Percentiles rank a stretch among this genome's conserved stretches.
Evolutionary conservation across 2,113 vertebrate genomes (phyloP).

Genomic region (Tupaia tana): DNA sequence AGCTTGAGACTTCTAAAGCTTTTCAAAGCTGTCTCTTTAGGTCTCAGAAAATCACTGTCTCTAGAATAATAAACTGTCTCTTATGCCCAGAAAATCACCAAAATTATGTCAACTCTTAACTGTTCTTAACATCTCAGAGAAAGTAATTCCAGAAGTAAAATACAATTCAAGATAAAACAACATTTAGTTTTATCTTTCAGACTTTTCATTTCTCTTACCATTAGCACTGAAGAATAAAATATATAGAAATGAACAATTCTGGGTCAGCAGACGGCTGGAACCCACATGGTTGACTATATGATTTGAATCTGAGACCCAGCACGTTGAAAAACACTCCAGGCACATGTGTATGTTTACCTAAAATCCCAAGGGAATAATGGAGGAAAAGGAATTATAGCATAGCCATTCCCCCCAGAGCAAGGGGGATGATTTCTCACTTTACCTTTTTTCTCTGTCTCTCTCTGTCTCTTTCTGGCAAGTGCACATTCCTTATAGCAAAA

Average conservation of each 20-base stretch:
- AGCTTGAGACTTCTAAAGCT: not conserved
- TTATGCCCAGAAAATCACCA: constrained; percentile 23
- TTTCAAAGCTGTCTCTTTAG: not conserved
- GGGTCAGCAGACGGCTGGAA: too few species aligned
- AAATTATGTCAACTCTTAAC: not conserved
- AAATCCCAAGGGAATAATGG: too few species aligned
- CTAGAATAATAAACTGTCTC: not conserved
- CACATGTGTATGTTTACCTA: too few species aligned
- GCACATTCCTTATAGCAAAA: too few species aligned
- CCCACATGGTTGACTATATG: too few species aligned
- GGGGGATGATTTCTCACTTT: too few species aligned
- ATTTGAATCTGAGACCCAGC: too few species aligned
- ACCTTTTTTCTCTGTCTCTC: too few species aligned
- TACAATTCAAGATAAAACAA: not conserved
- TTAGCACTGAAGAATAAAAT: constrained; percentile 43
- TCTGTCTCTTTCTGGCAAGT: too few species aligned
- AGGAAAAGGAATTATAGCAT: too few species aligned
- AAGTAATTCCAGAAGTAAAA: constrained; percentile 40
- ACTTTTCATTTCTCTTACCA: constrained; percentile 1
- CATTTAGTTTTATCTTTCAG: not conserved
- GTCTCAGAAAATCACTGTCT: not conserved
- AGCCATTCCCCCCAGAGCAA: too few species aligned
- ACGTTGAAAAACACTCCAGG: too few species aligned
- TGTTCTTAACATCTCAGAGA: constrained; percentile 23
- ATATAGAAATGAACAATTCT: constrained; percentile 5